Base-by-base conservation (phyloP, 37 sponge, comb jelly and placozoan species). In the Eunapius fragilis region DNA sequence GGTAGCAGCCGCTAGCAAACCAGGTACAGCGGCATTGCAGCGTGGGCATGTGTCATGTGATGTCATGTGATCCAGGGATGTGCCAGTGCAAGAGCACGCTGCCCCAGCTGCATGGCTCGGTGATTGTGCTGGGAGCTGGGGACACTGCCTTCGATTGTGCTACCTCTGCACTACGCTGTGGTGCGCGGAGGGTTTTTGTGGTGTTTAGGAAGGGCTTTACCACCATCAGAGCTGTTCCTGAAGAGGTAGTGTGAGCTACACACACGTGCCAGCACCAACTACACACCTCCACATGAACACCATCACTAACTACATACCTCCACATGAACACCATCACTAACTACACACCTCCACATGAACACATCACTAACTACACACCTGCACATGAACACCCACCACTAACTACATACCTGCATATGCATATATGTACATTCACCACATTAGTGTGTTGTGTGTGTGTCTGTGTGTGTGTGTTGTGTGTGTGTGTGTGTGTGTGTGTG, bases 141-240 rank as follows among this genome's bases (percentile, higher is more conserved):
- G 96, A 98, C 89, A 96, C 98, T 1, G 96, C 98, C 37, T 95
- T 97, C 71, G 98, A 97, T 78, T 97, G 98, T 89, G 98, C 98
- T 82, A 97, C 98, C 30, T 95, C 94, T 30, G 98, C 98, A 23
- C 96, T 97, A 12, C 91, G 98, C 58, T 97, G 98, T 81, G 98
- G 98, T 11, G 96, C 98, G 2, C 80, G 72, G 76, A 84, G 74
- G 37, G 98, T 97, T 68, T 97, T 86, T 69, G 88, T 97, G 22
- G 90, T 97, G 45, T 97, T 97, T 78, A 78, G 98, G 48, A 97
- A 95, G 70, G 98, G 98, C 12, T 97, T 97, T 84, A 97, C 96
- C 37, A 95, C 91, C 90, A 95, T 97, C 79, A 84, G 98, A 28
- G 98, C 98, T 68, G 98, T 97, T 12, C 98, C 98, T 37, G 98